These are phyloP conservation scores for Terrapene triunguis DNA, from an alignment of 2,113 vertebrate species.

Conservation along the genomic window DNA sequence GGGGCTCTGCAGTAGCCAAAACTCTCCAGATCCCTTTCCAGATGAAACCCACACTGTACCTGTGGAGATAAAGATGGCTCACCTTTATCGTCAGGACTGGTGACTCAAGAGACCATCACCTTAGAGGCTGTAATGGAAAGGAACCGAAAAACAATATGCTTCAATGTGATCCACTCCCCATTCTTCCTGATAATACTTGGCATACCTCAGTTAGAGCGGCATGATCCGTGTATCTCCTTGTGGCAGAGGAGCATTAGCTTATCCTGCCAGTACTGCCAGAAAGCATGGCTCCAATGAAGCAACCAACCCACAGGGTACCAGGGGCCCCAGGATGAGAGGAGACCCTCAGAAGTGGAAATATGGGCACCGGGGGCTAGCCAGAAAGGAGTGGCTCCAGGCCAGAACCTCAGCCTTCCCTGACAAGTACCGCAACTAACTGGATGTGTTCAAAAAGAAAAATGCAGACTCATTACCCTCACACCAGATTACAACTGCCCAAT, in stretches of 20 bases:
- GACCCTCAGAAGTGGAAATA: not conserved
- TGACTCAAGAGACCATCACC: not conserved
- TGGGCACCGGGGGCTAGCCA: not conserved
- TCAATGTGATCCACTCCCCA: not conserved
- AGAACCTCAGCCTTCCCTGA: not conserved
- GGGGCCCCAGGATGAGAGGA: not conserved
- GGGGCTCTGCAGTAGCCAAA: too few relatives aligned
- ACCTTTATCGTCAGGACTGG: not conserved
- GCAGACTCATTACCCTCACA: not conserved
- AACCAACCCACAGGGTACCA: not conserved
- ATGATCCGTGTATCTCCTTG: not conserved
- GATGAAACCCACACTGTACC: too few relatives aligned
- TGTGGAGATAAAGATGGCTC: too few relatives aligned
- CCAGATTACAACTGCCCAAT: not conserved
- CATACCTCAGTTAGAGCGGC: not conserved
- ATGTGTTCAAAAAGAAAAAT: not conserved
- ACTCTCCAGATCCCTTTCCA: too few relatives aligned
- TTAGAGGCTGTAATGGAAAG: not conserved
- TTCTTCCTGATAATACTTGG: not conserved
- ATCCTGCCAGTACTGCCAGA: not conserved
- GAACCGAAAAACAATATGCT: not conserved
- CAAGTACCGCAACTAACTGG: not conserved
- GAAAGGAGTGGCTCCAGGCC: not conserved
- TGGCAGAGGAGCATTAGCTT: not conserved
- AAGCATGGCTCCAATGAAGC: not conserved